A percentile compares a stretch with the other conserved stretches of the same genome.
phyloP scores from a whole-genome alignment of 2,113 vertebrate genomes.

The Macroglossus sobrinus region DNA sequence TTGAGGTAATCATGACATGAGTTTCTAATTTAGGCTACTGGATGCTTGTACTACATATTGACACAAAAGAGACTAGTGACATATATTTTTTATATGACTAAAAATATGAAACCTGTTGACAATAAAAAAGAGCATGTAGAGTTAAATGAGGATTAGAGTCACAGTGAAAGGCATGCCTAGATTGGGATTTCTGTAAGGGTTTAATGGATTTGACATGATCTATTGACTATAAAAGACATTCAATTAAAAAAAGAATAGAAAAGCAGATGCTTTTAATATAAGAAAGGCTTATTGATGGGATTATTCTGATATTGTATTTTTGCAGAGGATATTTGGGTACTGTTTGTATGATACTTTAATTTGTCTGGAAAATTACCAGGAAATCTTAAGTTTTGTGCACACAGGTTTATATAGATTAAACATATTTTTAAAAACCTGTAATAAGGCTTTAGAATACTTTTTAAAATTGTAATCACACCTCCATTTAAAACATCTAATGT shows the following conservation, averaged over 20 bases:
- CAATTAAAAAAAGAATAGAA: not conserved
- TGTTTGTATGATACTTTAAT: not conserved
- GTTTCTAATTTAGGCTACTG: not conserved
- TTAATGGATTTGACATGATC: not conserved
- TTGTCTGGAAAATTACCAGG: not conserved
- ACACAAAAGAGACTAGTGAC: not conserved
- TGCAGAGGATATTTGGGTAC: not conserved
- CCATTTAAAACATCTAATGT: not conserved
- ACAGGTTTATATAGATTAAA: not conserved
- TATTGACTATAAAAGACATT: not conserved
- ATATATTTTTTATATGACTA: not conserved
- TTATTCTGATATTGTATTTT: not conserved
- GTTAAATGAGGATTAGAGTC: not conserved
- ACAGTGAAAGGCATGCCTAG: not conserved
- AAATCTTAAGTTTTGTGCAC: not conserved
- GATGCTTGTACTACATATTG: not conserved
- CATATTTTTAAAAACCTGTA: not conserved
- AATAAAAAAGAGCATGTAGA: not conserved
- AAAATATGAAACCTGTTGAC: not conserved
- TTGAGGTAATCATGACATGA: not conserved
- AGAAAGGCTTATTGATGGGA: not conserved
- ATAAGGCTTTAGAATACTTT: not conserved
- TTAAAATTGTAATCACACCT: not conserved
- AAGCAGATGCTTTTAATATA: not conserved
- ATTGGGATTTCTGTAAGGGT: not conserved